A percentile compares a stretch with the other conserved stretches of the same genome.
phyloP scores from a whole-genome alignment of 2,113 vertebrate genomes.

The Bubo scandiacus region DNA sequence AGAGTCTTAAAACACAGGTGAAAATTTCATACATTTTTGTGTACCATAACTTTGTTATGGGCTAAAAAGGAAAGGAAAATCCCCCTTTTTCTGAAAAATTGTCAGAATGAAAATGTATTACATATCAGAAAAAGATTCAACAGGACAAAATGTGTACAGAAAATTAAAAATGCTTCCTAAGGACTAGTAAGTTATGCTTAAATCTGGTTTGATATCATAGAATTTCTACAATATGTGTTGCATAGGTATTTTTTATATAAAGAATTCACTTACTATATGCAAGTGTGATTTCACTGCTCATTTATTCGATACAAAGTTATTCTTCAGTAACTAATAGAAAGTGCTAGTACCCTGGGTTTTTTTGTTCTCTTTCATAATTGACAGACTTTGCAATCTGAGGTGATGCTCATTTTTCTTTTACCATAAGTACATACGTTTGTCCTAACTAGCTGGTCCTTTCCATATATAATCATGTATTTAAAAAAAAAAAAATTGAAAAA shows the following conservation, averaged over 20 bases:
- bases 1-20: background rate
- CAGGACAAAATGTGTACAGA: background rate
- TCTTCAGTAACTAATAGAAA: background rate
- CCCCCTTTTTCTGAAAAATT: background rate
- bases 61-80: background rate
- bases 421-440: background rate
- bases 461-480: background rate
- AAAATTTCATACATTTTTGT: background rate
- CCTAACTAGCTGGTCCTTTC: background rate
- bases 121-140: background rate
- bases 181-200: background rate
- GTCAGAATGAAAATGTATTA: background rate
- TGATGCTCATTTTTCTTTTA: background rate
- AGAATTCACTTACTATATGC: background rate
- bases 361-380: background rate
- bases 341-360: background rate
- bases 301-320: background rate
- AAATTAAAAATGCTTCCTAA: background rate
- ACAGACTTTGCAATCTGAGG: background rate
- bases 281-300: background rate
- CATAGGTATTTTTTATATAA: background rate
- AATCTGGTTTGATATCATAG: background rate
- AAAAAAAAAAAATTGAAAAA: background rate
- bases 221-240: background rate
- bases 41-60: accelerated